Percentiles rank a stretch among this genome's conserved stretches.
Conservation (phyloP, 2,797 vertebrate species). For the Helarctos malayanus region DNA sequence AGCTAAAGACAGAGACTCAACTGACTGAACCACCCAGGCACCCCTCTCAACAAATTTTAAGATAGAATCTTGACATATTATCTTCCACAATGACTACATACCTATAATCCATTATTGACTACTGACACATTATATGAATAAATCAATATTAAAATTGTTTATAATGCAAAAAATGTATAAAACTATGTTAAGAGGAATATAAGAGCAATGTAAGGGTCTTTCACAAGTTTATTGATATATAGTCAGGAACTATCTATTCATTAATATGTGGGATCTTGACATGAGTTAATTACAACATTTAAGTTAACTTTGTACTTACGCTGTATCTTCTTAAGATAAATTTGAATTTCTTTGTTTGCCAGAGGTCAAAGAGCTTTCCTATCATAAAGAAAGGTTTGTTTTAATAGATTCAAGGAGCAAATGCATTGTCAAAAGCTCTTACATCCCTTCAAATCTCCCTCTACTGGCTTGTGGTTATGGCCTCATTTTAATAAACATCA, state of each 20-base stretch:
- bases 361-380: neutral
- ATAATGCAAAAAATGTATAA: neutral
- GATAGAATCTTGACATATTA: neutral
- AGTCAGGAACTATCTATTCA: neutral
- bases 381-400: neutral
- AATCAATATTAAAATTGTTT: neutral
- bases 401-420: constrained; percentile 32
- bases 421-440: constrained; percentile 11
- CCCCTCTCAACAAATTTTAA: constrained; percentile 26
- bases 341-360: constrained; percentile 41
- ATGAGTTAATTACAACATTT: neutral
- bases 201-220: neutral
- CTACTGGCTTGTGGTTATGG: neutral
- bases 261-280: neutral
- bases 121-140: neutral
- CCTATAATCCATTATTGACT: neutral
- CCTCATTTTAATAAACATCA: neutral
- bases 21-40: too few relatives aligned
- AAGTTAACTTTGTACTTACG: neutral
- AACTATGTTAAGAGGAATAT: constrained; percentile 4
- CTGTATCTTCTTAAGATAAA: constrained; percentile 18
- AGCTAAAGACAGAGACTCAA: too few relatives aligned
- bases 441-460: neutral
- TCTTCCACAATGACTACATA: neutral
- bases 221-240: constrained; percentile 18